Percentiles rank a stretch among this genome's conserved stretches.
Conservation (phyloP, 2,888 invertebrate genomes). For the Peribatodes rhomboidaria region DNA sequence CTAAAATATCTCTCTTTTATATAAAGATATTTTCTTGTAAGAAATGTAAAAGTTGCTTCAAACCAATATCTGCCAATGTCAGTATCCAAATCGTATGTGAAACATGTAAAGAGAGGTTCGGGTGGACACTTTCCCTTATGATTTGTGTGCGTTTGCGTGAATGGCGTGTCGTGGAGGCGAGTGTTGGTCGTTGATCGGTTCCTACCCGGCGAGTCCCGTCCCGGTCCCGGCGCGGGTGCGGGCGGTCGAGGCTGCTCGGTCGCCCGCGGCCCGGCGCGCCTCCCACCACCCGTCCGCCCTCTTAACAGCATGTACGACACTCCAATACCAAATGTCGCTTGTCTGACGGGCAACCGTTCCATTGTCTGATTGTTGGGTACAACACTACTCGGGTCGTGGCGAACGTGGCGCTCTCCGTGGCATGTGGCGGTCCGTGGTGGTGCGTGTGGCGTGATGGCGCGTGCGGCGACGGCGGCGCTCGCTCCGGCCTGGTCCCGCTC, state of each 20-base stretch:
- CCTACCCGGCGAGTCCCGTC: conserved; percentile 48
- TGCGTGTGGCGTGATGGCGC: conserved; percentile 36
- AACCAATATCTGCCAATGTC: conserved; percentile 59
- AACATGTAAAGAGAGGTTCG: conserved; percentile 61
- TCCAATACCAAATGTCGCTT: conserved; percentile 85
- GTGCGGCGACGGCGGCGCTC: conserved; percentile 48
- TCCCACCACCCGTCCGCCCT: conserved; percentile 76
- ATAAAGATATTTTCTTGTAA: conserved; percentile 67
- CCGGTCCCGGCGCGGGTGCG: conserved; percentile 10
- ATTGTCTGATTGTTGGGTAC: conserved; percentile 88
- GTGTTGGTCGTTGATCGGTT: conserved; percentile 57
- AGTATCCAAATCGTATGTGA: conserved; percentile 50
- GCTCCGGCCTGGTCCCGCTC: conserved; percentile 49
- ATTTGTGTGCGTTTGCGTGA: conserved; percentile 56
- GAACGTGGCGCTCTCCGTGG: conserved; percentile 83
- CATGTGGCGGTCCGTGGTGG: conserved; percentile 60
- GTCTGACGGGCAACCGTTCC: conserved; percentile 88
- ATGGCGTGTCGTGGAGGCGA: conserved; percentile 48
- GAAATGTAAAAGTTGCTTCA: conserved; percentile 60
- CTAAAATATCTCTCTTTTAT: conserved; percentile 73
- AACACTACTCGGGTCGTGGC: conserved; percentile 87
- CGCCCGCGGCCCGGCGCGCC: conserved; percentile 60
- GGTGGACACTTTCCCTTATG: conserved; percentile 78
- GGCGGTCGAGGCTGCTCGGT: conserved; percentile 48
- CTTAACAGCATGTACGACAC: conserved; percentile 85